Conservation (phyloP, 2,888 invertebrate genomes). For the Willowsia nigromaculata region DNA sequence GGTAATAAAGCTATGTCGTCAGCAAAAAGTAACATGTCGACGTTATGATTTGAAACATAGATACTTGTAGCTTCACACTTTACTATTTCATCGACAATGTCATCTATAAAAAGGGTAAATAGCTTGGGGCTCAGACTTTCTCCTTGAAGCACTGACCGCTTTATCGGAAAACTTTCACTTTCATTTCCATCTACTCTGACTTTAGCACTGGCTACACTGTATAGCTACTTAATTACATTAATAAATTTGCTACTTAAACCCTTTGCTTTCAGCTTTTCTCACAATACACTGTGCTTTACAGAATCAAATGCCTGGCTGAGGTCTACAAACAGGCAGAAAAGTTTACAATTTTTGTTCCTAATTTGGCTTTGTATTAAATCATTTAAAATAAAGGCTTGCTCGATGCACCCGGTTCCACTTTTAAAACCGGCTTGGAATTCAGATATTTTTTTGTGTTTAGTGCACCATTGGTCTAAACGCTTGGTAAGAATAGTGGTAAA, state of each 20-base stretch:
- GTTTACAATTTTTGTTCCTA: conserved; percentile 16
- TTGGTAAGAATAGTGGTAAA: too few relatives aligned
- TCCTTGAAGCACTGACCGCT: conserved; percentile 58
- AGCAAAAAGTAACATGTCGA: conserved; percentile 29
- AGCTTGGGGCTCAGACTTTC: conserved; percentile 60
- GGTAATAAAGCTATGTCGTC: conserved; percentile 29
- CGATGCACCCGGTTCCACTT: conserved; percentile 45
- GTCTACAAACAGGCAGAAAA: conserved; percentile 59
- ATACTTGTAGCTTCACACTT: not conserved
- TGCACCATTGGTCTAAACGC: conserved; percentile 62
- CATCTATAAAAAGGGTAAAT: conserved; percentile 64
- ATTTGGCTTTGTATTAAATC: conserved; percentile 54
- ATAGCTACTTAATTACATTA: conserved; percentile 19
- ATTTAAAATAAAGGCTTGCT: conserved; percentile 62
- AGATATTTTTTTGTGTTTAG: conserved; percentile 45
- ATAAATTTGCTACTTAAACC: conserved; percentile 49
- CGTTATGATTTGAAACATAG: not conserved
- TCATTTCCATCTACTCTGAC: not conserved
- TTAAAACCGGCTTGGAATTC: conserved; percentile 67
- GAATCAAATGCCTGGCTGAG: conserved; percentile 61
- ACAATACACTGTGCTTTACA: conserved; percentile 4
- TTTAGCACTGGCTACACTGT: conserved; percentile 37
- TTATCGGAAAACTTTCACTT: conserved; percentile 34
- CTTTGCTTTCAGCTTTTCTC: conserved; percentile 27
- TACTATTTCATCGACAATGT: not conserved